phyloP scores from a whole-genome alignment of 2,888 invertebrate species.

The Sthenelais limicola region DNA sequence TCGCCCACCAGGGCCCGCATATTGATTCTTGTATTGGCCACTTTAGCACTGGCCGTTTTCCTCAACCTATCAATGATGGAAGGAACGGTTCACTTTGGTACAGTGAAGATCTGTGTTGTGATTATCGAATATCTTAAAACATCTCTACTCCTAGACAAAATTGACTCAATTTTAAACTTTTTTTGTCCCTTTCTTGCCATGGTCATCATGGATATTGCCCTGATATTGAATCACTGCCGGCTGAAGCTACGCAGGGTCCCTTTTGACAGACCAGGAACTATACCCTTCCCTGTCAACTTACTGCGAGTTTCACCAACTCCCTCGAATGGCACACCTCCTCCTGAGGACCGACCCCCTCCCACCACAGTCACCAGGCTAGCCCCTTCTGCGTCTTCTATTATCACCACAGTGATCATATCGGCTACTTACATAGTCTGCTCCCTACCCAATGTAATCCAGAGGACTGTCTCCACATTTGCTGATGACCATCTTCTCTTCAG shows the following conservation, averaged over 20 bases:
- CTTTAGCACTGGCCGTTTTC: constrained; percentile 15
- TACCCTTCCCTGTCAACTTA: not conserved
- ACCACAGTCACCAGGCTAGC: not conserved
- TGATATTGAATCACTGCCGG: constrained; percentile 26
- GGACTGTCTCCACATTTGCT: constrained; percentile 20
- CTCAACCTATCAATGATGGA: constrained; percentile 28
- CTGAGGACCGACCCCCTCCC: not conserved
- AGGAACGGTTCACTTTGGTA: constrained; percentile 14
- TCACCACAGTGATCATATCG: constrained; percentile 5
- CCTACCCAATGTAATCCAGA: constrained; percentile 10
- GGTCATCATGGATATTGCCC: constrained; percentile 4
- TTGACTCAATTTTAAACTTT: constrained; percentile 26
- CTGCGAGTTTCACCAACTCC: constrained; percentile 9
- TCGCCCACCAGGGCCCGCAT: constrained; percentile 14
- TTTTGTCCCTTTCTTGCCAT: constrained; percentile 18
- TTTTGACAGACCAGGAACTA: not conserved
- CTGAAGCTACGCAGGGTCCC: constrained; percentile 22
- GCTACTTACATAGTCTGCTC: not conserved
- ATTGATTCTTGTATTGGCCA: not conserved
- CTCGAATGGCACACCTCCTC: not conserved
- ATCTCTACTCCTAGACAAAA: constrained; percentile 16
- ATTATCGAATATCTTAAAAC: constrained; percentile 14
- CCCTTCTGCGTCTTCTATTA: constrained; percentile 18
- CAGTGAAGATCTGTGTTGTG: constrained; percentile 13
- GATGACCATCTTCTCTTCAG: constrained; percentile 23